Evolutionary conservation across 1,140 invertebrate species (phyloP).

Genomic region (Prorops nasuta): DNA sequence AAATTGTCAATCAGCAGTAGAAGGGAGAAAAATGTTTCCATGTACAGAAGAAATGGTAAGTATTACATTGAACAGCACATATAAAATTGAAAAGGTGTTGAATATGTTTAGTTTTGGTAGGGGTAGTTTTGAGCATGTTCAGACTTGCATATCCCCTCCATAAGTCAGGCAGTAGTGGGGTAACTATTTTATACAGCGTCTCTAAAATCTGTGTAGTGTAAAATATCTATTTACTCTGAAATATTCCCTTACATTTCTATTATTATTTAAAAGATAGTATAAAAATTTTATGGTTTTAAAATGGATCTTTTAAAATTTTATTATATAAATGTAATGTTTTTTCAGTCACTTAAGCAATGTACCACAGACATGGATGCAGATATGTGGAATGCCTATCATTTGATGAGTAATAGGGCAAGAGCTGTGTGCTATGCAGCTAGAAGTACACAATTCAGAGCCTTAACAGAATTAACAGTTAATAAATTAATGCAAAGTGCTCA

Average conservation of each 20-base stretch:
- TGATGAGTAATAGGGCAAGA: slow-evolving; percentile 68
- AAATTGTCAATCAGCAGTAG: slow-evolving; percentile 68
- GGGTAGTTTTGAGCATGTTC: slow-evolving; percentile 29
- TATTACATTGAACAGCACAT: too few species aligned
- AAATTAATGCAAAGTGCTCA: slow-evolving; percentile 61
- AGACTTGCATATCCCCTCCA: slow-evolving; percentile 35
- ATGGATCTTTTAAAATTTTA: not conserved
- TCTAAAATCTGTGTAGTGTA: too few species aligned
- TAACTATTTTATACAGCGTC: too few species aligned
- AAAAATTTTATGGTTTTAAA: not conserved
- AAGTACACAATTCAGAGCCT: slow-evolving; percentile 65
- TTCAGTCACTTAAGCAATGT: slow-evolving; percentile 62
- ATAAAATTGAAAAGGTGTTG: not conserved
- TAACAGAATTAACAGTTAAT: slow-evolving; percentile 69
- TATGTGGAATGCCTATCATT: slow-evolving; percentile 72
- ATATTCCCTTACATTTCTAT: not conserved
- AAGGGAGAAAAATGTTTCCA: slow-evolving; percentile 62
- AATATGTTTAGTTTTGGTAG: slow-evolving; percentile 3
- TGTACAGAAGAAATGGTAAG: slow-evolving; percentile 65
- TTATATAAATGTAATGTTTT: slow-evolving; percentile 14
- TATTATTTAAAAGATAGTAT: not conserved
- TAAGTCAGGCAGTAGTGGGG: not conserved
- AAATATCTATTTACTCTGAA: not conserved
- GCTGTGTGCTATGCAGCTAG: slow-evolving; percentile 68
- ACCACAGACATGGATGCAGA: slow-evolving; percentile 67